These are phyloP conservation scores for Leptopterna dolabrata DNA, from an alignment of 2,888 invertebrate genomes.

Conservation along the genomic window DNA sequence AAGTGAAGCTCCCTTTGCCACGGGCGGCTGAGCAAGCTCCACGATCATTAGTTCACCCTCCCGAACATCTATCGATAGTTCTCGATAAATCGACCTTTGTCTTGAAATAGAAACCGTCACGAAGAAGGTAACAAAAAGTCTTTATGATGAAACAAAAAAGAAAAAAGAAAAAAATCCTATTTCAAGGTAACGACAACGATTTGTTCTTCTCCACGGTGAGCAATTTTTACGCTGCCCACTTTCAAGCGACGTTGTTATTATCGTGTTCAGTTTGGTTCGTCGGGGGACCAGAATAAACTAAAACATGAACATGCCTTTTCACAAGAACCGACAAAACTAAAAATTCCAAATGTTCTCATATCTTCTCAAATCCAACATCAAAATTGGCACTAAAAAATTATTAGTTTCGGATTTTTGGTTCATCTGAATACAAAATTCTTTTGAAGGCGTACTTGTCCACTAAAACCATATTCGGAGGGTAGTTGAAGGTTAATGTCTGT, in stretches of 20 bases:
- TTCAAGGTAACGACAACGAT: not conserved
- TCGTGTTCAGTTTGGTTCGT: no score
- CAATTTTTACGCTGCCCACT: not conserved
- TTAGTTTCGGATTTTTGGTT: no score
- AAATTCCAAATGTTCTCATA: no score
- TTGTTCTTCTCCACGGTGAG: not conserved
- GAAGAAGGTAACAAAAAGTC: not conserved
- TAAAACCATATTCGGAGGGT: no score
- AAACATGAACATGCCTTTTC: no score
- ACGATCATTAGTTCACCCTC: conserved; percentile 28
- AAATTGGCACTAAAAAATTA: no score
- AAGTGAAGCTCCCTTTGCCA: not conserved
- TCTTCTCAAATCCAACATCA: no score
- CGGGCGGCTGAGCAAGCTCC: conserved; percentile 3
- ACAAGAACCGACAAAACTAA: no score
- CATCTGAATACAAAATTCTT: no score
- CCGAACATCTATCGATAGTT: conserved; percentile 22
- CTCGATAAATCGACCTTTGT: conserved; percentile 42
- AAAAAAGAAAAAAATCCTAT: not conserved
- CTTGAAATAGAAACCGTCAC: conserved; percentile 41
- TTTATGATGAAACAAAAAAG: not conserved
- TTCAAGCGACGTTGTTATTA: not conserved
- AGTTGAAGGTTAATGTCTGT: no score
- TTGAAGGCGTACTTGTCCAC: no score
- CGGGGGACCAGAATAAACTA: no score